Evolutionary conservation across 2,797 vertebrate species (phyloP).

Genomic region (Pipistrellus kuhlii): DNA sequence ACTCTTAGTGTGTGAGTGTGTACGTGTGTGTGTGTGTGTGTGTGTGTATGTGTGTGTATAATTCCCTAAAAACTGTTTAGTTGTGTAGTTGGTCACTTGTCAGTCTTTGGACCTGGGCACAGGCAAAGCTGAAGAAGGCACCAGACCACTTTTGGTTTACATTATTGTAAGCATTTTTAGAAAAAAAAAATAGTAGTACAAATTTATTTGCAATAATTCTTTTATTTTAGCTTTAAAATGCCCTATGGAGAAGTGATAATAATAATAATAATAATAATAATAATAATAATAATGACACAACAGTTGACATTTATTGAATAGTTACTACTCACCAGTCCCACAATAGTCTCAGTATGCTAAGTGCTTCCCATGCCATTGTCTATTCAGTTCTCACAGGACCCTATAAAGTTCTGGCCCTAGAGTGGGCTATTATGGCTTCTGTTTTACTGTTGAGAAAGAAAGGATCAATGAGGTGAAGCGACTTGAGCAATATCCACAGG

Average conservation of each 20-base stretch:
- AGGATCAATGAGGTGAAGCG: neutral
- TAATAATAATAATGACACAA: neutral
- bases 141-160: neutral
- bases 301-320: neutral
- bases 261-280: neutral
- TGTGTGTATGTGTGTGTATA: neutral
- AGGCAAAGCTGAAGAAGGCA: neutral
- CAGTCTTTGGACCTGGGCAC: neutral
- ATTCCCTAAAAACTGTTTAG: neutral
- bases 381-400: neutral
- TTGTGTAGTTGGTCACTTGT: neutral
- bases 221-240: neutral
- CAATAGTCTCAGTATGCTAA: neutral
- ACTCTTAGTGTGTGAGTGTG: neutral
- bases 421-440: neutral
- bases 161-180: neutral
- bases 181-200: neutral
- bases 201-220: neutral
- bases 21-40: neutral
- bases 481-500: neutral
- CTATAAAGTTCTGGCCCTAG: neutral
- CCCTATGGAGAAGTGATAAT: neutral
- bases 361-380: neutral
- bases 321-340: neutral
- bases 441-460: neutral